These are phyloP conservation scores for Dolichoris vasculosae DNA, from an alignment of 1,140 invertebrate genomes.

Conservation along the genomic window DNA sequence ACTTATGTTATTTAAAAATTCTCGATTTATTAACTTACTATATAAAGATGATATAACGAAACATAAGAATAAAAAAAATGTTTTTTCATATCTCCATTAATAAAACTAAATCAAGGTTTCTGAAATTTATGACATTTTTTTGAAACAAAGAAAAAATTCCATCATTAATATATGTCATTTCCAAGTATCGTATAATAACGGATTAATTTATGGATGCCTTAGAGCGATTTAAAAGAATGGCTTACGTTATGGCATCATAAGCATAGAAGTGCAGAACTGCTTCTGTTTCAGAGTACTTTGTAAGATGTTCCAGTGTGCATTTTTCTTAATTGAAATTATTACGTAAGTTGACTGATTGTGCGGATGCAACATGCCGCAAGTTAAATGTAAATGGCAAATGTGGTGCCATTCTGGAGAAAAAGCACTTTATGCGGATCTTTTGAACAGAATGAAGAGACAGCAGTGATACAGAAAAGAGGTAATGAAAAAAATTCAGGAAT, in stretches of 20 bases:
- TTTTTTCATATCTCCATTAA: background rate
- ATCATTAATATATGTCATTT: slow-evolving; percentile 1
- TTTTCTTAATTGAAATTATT: slow-evolving; percentile 53
- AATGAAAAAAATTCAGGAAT: background rate
- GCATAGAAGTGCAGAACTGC: background rate
- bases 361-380: slow-evolving; percentile 25
- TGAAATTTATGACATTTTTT: slow-evolving; percentile 37
- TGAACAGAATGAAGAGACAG: background rate
- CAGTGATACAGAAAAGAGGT: background rate
- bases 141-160: slow-evolving; percentile 29
- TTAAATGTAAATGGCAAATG: slow-evolving; percentile 43
- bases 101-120: slow-evolving; percentile 31
- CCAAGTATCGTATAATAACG: slow-evolving; percentile 41
- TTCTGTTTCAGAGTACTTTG: slow-evolving; percentile 27
- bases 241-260: background rate
- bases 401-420: slow-evolving; percentile 24
- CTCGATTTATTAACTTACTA: background rate
- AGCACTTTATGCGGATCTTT: slow-evolving; percentile 1
- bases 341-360: slow-evolving; percentile 37
- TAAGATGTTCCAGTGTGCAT: slow-evolving; percentile 7
- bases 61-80: background rate
- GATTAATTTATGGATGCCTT: slow-evolving; percentile 45
- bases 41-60: background rate
- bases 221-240: background rate
- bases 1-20: background rate